phyloP scores from a whole-genome alignment of 2,888 invertebrate genomes.

The Eupithecia insigniata region DNA sequence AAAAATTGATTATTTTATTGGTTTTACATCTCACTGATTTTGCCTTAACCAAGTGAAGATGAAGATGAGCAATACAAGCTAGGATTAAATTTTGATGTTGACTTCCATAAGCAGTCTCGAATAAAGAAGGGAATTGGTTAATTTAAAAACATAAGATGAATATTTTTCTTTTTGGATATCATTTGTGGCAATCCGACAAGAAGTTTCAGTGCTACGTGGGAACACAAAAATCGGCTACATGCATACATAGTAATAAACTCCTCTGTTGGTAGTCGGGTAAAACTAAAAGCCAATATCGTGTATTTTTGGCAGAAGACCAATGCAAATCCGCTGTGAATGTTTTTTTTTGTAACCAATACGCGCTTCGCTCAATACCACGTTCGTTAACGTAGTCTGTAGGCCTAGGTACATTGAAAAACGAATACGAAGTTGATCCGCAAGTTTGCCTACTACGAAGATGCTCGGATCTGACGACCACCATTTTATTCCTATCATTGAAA shows the following conservation, averaged over 20 bases:
- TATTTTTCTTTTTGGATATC: no score
- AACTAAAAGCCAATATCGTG: neutral
- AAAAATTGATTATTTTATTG: neutral
- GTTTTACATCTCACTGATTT: slow-evolving; percentile 6
- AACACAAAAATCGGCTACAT: no score
- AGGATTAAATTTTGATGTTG: no score
- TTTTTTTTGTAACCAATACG: slow-evolving; percentile 24
- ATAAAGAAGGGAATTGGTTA: no score
- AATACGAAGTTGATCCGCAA: neutral
- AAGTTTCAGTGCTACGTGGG: no score
- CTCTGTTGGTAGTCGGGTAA: no score
- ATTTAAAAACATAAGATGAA: no score
- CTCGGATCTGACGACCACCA: neutral
- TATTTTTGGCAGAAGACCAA: slow-evolving; percentile 27
- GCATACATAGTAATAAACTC: no score
- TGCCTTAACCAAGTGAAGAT: no score
- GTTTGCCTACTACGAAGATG: neutral
- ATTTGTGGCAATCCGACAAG: no score
- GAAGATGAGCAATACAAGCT: neutral
- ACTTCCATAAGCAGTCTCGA: no score
- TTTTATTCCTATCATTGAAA: no score
- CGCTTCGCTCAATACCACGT: slow-evolving; percentile 20
- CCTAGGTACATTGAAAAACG: slow-evolving; percentile 4
- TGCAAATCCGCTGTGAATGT: slow-evolving; percentile 18
- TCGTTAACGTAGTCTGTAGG: slow-evolving; percentile 27